Evolutionary conservation across 1,140 invertebrate genomes (phyloP), one percentile per base, ranked within the genome.

Genomic region (Akabosia matsudoensis): DNA sequence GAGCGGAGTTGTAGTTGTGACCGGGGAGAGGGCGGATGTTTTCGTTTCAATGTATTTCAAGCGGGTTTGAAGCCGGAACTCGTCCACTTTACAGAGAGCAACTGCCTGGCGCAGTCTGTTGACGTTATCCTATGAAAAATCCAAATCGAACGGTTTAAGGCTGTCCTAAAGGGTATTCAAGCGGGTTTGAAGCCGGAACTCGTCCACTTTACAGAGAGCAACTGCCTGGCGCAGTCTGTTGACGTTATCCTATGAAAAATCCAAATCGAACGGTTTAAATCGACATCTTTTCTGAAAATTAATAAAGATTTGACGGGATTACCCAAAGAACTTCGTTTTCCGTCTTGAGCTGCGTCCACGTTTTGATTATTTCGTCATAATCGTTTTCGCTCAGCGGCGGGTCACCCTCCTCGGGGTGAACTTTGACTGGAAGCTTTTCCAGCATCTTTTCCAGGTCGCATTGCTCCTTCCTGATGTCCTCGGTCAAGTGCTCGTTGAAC

Each of bases 241-340:
- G 37, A 10, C 7, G 7, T 10, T 10, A 45, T 45, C 18, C 7
- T 45, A 45, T 45, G 7, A 45, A 45, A 45, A 10, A 45, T 45
- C 37, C 37, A 72, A 45, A 31, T 70, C 24, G 24, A 4, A 70
- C 22, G 33, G n/a, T n/a, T 45, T 45, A 18, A 10, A 45, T 18
- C 37, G 7, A 45, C 7, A 45, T 45, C 7, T 7, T 45, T 18
- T 10, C 24, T 61, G 54, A 22, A 10, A 61, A 61, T n/a, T 7
- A 22, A 61, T 10, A 51, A 61, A 61, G 54, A 10, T 30, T 70
- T 10, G 33, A 10, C 28, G 33, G 3, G 0, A 33, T 79, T 79
- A 81, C 80, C 70, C 78, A 74, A 0, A 81, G 70, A 33, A 77
- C 34, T 28, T 78, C 76, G 61, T 81, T 81, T 56, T 81, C 78